Evolutionary conservation across 2,888 invertebrate genomes (phyloP), one percentile per base, ranked within the genome.

Genomic region (Tryphoninae sp.): DNA sequence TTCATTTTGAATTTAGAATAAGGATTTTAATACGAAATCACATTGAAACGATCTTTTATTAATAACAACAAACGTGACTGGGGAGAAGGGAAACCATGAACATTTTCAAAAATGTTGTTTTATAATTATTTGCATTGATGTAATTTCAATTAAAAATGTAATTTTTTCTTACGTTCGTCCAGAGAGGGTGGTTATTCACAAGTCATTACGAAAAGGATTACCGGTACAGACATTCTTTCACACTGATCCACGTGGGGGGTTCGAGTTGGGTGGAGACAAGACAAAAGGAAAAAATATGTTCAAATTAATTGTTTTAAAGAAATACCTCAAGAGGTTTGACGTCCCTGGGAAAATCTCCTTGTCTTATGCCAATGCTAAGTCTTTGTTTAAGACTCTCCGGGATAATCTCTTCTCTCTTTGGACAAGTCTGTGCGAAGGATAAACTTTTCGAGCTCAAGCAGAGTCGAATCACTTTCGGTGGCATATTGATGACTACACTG

Each of bases 371-470:
- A 33, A 11, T 16, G 59, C 80, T 88, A 87, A 88, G 87, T 88
- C 87, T 87, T 88, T 88, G 88, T 88, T 89, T 89, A 87, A 89
- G 86, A 84, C 84, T 87, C 84, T 80, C 72, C 72, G 76, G 82
- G 86, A 86, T 88, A 87, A 89, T 89, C 86, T 84, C 65, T 80
- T 84, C 78, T 82, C 86, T 67, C 83, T 76, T 76, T 80, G 82
- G 82, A 80, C 80, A 81, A 81, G 82, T 81, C 80, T 83, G 33
- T 45, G 59, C 13, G 64, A 67, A 72, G n/a, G 65, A 26, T 68
- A 40, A 76, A 65, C 40, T 33, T 49, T 73, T 40, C 51, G 7
- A 22, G 42, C 23, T 42, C 73, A 65, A 79, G 67, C 62, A 33
- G 23, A 45, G 65, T 73, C 59, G 26, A 64, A 33, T 13, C 11